These are phyloP conservation scores for Drosophila pallidifrons DNA, from an alignment of 1,140 invertebrate species.

Conservation along the genomic window DNA sequence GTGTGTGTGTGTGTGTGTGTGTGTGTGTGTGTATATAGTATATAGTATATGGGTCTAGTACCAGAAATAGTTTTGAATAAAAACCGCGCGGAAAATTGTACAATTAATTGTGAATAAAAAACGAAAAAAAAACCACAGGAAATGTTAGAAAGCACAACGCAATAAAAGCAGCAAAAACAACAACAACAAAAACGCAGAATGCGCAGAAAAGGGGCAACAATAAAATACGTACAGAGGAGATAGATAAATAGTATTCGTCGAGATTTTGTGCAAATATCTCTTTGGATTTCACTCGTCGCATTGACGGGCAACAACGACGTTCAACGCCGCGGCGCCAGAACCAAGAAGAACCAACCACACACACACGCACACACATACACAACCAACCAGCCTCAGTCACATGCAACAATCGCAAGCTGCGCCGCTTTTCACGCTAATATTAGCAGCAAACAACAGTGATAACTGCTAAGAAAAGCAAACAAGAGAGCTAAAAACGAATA, in stretches of 20 bases:
- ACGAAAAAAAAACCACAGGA: conserved; percentile 43
- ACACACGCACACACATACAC: background rate
- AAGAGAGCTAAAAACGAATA: background rate
- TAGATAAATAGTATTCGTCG: background rate
- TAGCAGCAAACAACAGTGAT: conserved; percentile 45
- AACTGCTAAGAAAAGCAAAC: conserved; percentile 20
- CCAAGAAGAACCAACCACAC: conserved; percentile 31
- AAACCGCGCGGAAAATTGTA: conserved; percentile 54
- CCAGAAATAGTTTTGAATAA: conserved; percentile 49
- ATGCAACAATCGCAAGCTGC: conserved; percentile 57
- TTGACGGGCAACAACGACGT: conserved; percentile 11
- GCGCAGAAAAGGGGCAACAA: conserved; percentile 24
- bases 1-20: too few species aligned
- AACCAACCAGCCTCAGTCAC: conserved; percentile 16
- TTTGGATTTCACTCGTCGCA: conserved; percentile 44
- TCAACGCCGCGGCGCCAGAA: conserved; percentile 12
- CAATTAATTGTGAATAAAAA: conserved; percentile 70
- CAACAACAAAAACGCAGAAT: conserved; percentile 13
- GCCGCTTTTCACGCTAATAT: conserved; percentile 56
- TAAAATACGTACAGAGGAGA: conserved; percentile 9
- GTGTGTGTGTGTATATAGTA: too few species aligned
- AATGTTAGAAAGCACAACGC: conserved; percentile 43
- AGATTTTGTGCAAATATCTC: conserved; percentile 45
- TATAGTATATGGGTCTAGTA: background rate
- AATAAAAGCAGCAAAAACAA: background rate